A percentile compares a stretch with the other conserved stretches of the same genome.
phyloP scores from a whole-genome alignment of 2,113 vertebrate species.

The Pterocles gutturalis region DNA sequence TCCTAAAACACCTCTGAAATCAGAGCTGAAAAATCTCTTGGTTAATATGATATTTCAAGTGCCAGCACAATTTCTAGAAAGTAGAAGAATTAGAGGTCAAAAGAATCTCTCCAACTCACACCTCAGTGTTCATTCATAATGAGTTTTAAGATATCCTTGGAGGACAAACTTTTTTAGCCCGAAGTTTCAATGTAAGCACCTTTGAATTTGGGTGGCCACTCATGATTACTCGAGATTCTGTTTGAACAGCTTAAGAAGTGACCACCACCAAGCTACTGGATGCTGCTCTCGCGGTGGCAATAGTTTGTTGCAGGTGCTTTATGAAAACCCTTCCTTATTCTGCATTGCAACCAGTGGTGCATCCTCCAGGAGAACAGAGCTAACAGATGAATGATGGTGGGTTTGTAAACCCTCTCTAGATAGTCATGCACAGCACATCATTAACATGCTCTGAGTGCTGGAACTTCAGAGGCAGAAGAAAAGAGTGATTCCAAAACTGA shows the following conservation, averaged over 20 bases:
- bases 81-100: neutral
- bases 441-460: rapidly evolving
- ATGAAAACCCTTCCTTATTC: neutral
- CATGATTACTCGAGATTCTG: neutral
- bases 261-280: neutral
- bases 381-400: neutral
- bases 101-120: neutral
- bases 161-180: neutral
- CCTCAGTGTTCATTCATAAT: neutral
- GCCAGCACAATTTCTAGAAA: neutral
- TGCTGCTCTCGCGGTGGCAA: neutral
- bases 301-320: neutral
- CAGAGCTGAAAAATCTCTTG: neutral
- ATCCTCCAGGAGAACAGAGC: neutral
- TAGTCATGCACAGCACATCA: neutral
- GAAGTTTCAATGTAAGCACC: neutral
- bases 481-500: neutral
- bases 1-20: neutral
- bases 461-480: neutral
- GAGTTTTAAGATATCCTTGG: neutral
- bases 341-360: neutral
- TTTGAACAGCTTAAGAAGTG: neutral
- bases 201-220: neutral
- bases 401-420: neutral
- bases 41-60: conserved; percentile 9